Evolutionary conservation across 2,888 invertebrate species (phyloP), one percentile per base, ranked within the genome.

Genomic region (Cataglyphis albicans): DNA sequence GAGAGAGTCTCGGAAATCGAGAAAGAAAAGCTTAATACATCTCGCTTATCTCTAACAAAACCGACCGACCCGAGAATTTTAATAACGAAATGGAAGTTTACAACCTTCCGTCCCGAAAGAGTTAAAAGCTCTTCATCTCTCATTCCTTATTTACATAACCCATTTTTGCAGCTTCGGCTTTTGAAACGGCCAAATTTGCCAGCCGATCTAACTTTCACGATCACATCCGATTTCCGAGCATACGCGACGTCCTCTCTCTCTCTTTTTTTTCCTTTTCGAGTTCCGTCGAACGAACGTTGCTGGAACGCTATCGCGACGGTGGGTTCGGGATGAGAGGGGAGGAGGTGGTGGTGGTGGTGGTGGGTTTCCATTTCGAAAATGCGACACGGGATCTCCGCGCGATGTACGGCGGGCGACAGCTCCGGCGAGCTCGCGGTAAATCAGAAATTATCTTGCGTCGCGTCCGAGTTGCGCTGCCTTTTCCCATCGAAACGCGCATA

Each of bases 361-460:
- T 57, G 81, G 41, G 59, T 87, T 87, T 85, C 86, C 90, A 90
- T 88, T 89, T 90, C 64, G 90, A 87, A 90, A 89, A 88, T 75
- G 85, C 73, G 59, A 68, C 75, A 65, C 83, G 32, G 85, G 86
- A 87, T 89, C 84, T 86, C 84, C 73, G 75, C 38, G 84, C 84
- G 88, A 86, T 84, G 87, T 84, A 88, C 89, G 72, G 81, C 86
- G 86, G 64, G 80, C 86, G 87, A 88, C 88, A 88, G 86, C 87
- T 86, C 75, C 84, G 89, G 81, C 86, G 86, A 84, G 84, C 83
- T 84, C 88, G 88, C 93, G 92, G 93, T 94, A 94, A 94, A 94
- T 94, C 94, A 94, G 93, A 93, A 94, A 94, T 94, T 94, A 94
- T 94, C 94, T 94, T 91, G 89, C 89, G 92, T 91, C 93, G 92